Conservation (phyloP, 2,888 invertebrate species). For the Chirona hameri region DNA sequence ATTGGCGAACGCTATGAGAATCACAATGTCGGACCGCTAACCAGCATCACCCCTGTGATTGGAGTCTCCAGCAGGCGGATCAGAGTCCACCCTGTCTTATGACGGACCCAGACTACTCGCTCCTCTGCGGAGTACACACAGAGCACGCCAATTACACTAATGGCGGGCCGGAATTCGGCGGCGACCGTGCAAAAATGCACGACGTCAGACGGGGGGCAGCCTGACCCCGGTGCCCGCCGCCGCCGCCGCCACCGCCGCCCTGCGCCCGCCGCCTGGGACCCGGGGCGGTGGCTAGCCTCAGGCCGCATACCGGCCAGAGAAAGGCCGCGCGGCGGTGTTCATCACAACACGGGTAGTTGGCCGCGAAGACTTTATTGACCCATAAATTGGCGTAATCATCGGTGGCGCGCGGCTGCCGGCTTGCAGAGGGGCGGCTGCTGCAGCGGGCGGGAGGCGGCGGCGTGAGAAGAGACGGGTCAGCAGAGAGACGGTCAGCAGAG, state of each 20-base stretch:
- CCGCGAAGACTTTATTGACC: background rate
- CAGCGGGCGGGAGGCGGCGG: background rate
- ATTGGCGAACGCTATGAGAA: no score
- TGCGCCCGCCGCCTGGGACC: background rate
- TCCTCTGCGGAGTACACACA: no score
- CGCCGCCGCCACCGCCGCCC: no score
- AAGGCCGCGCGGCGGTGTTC: background rate
- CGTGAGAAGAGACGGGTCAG: background rate
- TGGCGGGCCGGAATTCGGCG: background rate
- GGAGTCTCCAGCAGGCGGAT: no score
- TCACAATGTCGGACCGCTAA: no score
- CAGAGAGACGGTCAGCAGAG: no score
- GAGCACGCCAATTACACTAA: background rate
- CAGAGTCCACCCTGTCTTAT: no score
- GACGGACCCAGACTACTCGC: no score
- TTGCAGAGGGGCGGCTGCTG: background rate
- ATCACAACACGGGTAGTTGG: conserved; percentile 1
- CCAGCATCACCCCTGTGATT: no score
- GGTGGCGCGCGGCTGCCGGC: background rate
- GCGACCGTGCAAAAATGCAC: background rate
- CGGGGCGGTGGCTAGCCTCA: no score
- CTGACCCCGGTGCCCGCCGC: no score
- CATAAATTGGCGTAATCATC: conserved; percentile 5
- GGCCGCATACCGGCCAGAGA: background rate
- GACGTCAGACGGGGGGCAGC: background rate